Percentiles rank a stretch among this genome's conserved stretches.
phyloP scores from a whole-genome alignment of 2,888 invertebrate genomes.

The Limnephilus lunatus region DNA sequence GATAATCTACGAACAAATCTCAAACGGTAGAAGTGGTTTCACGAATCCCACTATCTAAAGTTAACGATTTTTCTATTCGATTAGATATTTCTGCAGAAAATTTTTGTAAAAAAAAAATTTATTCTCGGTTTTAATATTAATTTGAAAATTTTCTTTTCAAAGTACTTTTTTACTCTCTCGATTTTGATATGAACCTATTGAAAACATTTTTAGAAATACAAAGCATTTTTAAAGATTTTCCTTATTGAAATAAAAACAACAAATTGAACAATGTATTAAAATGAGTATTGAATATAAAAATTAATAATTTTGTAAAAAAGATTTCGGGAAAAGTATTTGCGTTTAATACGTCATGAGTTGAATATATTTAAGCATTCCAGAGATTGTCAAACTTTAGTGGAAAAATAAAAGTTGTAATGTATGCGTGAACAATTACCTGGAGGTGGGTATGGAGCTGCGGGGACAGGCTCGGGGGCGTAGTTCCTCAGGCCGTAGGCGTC shows the following conservation, averaged over 20 bases:
- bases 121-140: neutral
- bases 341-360: neutral
- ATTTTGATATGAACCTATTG: too few species aligned
- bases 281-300: neutral
- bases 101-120: neutral
- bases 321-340: neutral
- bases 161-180: neutral
- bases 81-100: neutral
- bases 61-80: neutral
- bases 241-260: neutral
- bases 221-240: neutral
- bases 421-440: conserved; percentile 79
- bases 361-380: neutral
- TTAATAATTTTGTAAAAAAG: neutral
- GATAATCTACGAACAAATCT: neutral
- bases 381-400: neutral
- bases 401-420: neutral
- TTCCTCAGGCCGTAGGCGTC: conserved; percentile 86
- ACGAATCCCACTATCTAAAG: neutral
- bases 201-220: neutral
- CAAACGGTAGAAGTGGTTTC: neutral
- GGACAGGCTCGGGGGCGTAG: conserved; percentile 85
- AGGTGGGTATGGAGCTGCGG: conserved; percentile 87
- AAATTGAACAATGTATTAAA: neutral
- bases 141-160: neutral